A percentile compares a stretch with the other conserved stretches of the same genome.
Conservation (phyloP, 2,797 vertebrate species). For the Pyrocephalus nanus region DNA sequence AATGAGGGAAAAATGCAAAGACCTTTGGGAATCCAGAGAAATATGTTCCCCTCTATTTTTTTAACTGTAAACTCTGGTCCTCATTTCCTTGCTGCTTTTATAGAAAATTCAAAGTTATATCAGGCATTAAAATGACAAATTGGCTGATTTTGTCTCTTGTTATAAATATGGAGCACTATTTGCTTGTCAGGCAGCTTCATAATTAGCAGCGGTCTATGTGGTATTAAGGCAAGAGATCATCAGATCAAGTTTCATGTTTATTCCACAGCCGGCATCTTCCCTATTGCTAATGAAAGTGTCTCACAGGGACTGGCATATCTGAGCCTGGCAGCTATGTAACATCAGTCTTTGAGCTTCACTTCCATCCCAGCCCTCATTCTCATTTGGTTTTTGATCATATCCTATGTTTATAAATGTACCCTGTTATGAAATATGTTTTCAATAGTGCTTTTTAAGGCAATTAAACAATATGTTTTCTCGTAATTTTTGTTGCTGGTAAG, state of each 20-base stretch:
- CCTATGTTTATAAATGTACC: conserved; percentile 25
- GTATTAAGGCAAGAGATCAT: conserved; percentile 59
- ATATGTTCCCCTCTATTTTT: background rate
- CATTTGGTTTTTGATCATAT: conserved; percentile 45
- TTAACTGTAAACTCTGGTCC: background rate
- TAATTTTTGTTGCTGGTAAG: background rate
- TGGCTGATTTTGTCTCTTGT: conserved; percentile 59
- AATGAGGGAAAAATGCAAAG: background rate
- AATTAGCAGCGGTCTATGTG: conserved; percentile 48
- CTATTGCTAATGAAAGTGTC: conserved; percentile 60
- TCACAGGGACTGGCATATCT: conserved; percentile 49
- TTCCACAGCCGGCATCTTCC: conserved; percentile 38
- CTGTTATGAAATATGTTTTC: conserved; percentile 1
- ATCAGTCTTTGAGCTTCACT: conserved; percentile 53
- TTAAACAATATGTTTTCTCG: background rate
- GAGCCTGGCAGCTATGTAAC: conserved; percentile 47
- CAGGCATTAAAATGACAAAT: conserved; percentile 49
- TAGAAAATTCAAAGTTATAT: conserved; percentile 48
- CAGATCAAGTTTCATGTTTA: conserved; percentile 62
- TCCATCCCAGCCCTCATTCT: conserved; percentile 46
- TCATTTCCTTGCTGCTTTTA: background rate
- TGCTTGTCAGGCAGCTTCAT: conserved; percentile 57
- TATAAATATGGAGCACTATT: conserved; percentile 54
- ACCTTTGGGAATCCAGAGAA: conserved; percentile 11
- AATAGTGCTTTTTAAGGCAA: background rate